These are phyloP conservation scores for Aythya baeri DNA, from an alignment of 2,113 vertebrate species.

Conservation along the genomic window DNA sequence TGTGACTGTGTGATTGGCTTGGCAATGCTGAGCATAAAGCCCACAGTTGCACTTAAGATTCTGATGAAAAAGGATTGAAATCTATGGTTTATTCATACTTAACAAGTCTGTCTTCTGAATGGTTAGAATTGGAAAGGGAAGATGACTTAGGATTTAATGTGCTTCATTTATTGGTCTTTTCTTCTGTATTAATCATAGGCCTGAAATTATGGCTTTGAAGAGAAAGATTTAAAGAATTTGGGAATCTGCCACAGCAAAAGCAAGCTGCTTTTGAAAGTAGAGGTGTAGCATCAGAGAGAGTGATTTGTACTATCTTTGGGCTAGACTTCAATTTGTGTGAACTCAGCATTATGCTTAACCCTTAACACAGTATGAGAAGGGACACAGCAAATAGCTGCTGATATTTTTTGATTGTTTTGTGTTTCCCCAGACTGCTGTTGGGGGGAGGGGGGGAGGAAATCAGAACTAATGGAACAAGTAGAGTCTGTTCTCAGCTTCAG, in stretches of 20 bases:
- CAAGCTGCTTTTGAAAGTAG: neutral
- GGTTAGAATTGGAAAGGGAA: neutral
- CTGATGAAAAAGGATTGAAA: neutral
- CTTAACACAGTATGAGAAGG: neutral
- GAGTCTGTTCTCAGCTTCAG: neutral
- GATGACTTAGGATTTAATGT: neutral
- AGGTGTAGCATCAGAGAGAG: neutral
- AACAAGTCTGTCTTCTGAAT: neutral
- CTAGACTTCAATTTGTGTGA: neutral
- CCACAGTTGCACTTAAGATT: neutral
- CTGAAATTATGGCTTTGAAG: neutral
- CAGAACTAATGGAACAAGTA: neutral
- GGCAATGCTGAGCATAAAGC: neutral
- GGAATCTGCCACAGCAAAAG: neutral
- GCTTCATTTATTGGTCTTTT: neutral
- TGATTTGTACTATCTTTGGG: neutral
- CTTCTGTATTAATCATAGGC: neutral
- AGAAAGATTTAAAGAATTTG: neutral
- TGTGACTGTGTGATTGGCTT: neutral
- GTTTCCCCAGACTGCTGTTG: too few relatives aligned
- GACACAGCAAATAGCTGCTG: neutral
- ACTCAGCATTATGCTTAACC: neutral
- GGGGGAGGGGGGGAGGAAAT: too few relatives aligned
- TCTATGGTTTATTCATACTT: neutral
- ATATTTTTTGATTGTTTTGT: neutral